Evolutionary conservation across 2,113 vertebrate species (phyloP).

Genomic region (Callospermophilus lateralis): DNA sequence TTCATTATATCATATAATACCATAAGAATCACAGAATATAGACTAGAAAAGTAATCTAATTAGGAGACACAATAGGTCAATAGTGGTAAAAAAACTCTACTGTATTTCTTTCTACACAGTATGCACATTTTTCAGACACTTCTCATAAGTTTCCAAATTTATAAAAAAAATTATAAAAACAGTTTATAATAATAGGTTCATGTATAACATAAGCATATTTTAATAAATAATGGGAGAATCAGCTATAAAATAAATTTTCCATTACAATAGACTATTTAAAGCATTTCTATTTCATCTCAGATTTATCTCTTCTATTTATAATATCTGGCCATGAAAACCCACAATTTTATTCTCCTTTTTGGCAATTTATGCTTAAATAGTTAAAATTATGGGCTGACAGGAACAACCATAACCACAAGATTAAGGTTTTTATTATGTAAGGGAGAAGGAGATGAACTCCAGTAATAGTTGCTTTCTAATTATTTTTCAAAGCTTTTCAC

Average conservation of each 20-base stretch:
- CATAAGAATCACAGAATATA: constrained; percentile 10
- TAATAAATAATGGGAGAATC: constrained; percentile 59
- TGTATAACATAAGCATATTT: constrained; percentile 49
- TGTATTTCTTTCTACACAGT: constrained; percentile 19
- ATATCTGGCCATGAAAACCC: constrained; percentile 72
- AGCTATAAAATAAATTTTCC: constrained; percentile 71
- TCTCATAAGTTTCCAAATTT: constrained; percentile 54
- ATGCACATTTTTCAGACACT: constrained; percentile 42
- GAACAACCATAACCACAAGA: constrained; percentile 26
- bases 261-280: constrained; percentile 82
- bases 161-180: not conserved
- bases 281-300: constrained; percentile 79
- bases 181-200: constrained; percentile 51
- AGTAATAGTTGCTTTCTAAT: constrained; percentile 66
- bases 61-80: constrained; percentile 45
- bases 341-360: constrained; percentile 76
- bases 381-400: constrained; percentile 79
- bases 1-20: not conserved
- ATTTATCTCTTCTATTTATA: constrained; percentile 88
- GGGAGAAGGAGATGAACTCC: constrained; percentile 59
- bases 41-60: constrained; percentile 15
- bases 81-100: constrained; percentile 24
- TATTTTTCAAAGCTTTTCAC: constrained; percentile 78
- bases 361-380: constrained; percentile 78
- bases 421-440: constrained; percentile 76